Percentiles rank a stretch among this genome's conserved stretches.
Conservation (phyloP, 2,888 invertebrate genomes). For the Tenodera sinensis region DNA sequence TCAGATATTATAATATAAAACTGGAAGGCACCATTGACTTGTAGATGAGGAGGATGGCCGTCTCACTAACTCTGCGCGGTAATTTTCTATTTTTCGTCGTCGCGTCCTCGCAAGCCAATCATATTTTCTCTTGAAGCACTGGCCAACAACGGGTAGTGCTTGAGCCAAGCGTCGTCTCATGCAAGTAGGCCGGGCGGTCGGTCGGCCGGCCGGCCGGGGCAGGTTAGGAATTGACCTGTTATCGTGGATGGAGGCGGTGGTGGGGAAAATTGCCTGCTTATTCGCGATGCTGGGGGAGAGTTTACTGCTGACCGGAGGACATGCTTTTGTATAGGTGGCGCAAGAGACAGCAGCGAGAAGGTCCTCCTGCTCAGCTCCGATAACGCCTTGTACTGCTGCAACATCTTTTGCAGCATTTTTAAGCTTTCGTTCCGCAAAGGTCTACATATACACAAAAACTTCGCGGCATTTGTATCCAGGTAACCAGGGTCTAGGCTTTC, state of each 20-base stretch:
- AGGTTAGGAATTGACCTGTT: constrained; percentile 34
- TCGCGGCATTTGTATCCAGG: too few relatives aligned
- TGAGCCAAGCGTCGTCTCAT: constrained; percentile 8
- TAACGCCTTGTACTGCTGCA: background rate
- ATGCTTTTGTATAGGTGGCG: constrained; percentile 9
- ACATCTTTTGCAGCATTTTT: background rate
- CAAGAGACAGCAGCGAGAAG: constrained; percentile 5
- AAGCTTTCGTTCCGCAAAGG: background rate
- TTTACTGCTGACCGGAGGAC: constrained; percentile 12
- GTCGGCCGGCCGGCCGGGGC: too few relatives aligned
- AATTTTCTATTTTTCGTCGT: background rate
- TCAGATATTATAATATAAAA: background rate
- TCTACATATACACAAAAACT: too few relatives aligned
- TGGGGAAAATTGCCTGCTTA: constrained; percentile 42
- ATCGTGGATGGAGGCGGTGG: constrained; percentile 37
- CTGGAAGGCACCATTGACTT: background rate
- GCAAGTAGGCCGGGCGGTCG: too few relatives aligned
- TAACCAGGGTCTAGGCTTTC: too few relatives aligned
- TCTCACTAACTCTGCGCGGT: background rate
- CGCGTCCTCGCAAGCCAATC: background rate
- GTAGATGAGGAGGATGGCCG: background rate
- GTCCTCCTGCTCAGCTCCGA: background rate
- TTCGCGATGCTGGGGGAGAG: constrained; percentile 33
- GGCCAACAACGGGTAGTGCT: background rate
- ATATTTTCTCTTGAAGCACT: constrained; percentile 4